Evolutionary conservation across 2,113 vertebrate species (phyloP), one percentile per base, ranked within the genome.

Genomic region (Acanthochromis polyacanthus): DNA sequence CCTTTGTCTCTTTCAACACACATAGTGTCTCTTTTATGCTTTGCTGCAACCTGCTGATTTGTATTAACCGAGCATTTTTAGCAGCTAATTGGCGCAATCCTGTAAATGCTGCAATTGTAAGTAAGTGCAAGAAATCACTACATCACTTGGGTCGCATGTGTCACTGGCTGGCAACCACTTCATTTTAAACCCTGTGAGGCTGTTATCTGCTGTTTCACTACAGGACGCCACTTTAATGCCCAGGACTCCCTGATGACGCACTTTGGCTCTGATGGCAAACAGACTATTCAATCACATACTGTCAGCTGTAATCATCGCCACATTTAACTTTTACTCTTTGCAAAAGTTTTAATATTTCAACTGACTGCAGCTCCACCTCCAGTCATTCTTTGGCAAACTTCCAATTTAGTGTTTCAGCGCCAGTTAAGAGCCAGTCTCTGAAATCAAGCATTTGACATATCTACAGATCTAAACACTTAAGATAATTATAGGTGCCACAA

Each of bases 401-500:
- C 40, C 59, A 65, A 15, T 57, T 57, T 43, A 11, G 43, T 36
- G 68, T 59, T 79, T 78, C 43, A 25, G 48, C 32, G 55, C 22
- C 5, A 78, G 71, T 30, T 51, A 16, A 63, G 81, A 72, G 57
- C 53, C 10, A 16, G 71, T 69, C 58, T 78, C 61, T 32, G 50
- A 72, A 75, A 70, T 80, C 60, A 72, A 73, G 72, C 48, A 14
- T 72, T 78, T 89, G 91, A 93, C 89, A 80, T 71, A 71, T 91
- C 83, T 80, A 56, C 72, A 82, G 62, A 86, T 91, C 86, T 87
- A 51, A 86, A 90, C 88, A 84, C 81, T 86, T 25, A 22, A 77
- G 73, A 84, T 93, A 95, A 95, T 94, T 92, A 91, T 63, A 93
- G 88, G 83, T 76, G 74, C 79, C 0, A 36, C 60, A 2, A 1